Conservation (phyloP, 2,113 vertebrate species). For the Campylorhamphus procurvoides region DNA sequence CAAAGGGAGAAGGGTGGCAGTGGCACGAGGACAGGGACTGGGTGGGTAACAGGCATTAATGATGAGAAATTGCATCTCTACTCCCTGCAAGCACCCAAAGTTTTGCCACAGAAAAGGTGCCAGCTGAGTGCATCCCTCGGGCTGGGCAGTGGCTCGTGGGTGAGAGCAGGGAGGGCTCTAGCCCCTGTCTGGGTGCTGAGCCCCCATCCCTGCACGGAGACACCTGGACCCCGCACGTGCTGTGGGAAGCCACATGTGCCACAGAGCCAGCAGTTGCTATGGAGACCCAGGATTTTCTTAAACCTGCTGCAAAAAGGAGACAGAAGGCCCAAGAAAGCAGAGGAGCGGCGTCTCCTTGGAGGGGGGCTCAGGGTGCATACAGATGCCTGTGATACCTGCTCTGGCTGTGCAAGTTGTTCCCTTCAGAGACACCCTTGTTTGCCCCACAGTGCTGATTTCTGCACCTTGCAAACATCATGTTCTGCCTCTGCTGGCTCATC, state of each 20-base stretch:
- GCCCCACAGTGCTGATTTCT: neutral
- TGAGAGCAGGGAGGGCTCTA: accelerated
- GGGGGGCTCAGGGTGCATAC: neutral
- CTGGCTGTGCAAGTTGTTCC: neutral
- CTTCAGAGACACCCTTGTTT: neutral
- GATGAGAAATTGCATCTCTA: neutral
- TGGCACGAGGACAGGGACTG: accelerated
- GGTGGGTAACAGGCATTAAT: accelerated
- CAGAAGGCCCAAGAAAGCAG: neutral
- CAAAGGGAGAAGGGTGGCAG: neutral
- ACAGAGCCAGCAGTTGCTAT: conserved; percentile 61
- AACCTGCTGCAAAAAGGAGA: conserved; percentile 33
- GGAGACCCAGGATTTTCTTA: conserved; percentile 47
- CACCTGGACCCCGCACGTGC: accelerated
- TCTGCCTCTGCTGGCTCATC: neutral
- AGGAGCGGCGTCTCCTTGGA: neutral
- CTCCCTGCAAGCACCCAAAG: neutral
- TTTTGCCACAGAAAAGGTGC: accelerated
- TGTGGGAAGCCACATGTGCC: neutral
- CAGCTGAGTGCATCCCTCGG: accelerated
- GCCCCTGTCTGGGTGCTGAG: accelerated
- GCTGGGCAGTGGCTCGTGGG: neutral
- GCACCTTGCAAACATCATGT: neutral
- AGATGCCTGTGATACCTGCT: neutral
- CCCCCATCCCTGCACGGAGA: neutral